Percentiles rank a stretch among this genome's conserved stretches.
Conservation (phyloP, 2,888 invertebrate genomes). For the Prosapia bicincta region DNA sequence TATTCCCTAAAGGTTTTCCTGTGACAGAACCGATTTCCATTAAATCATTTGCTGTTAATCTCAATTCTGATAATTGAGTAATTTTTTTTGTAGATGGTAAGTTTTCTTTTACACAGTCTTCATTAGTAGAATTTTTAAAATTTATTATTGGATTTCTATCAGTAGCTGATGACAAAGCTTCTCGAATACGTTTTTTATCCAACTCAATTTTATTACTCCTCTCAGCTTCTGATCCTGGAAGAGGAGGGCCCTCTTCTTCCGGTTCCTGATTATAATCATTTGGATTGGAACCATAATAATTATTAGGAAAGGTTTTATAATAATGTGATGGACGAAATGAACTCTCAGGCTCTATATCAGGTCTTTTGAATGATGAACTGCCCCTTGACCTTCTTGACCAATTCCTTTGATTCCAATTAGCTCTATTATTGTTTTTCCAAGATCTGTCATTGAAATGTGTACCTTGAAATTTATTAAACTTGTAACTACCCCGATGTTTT, state of each 20-base stretch:
- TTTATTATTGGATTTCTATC: not conserved
- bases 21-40: constrained; percentile 22
- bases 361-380: not conserved
- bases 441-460: not conserved
- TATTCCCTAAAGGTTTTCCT: not conserved
- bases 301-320: not conserved
- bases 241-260: not conserved
- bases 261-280: not conserved
- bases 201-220: not conserved
- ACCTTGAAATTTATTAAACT: not conserved
- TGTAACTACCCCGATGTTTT: not conserved
- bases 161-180: not conserved
- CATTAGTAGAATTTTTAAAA: not conserved
- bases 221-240: not conserved
- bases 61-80: not conserved
- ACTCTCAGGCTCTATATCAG: not conserved
- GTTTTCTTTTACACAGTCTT: not conserved
- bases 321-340: not conserved
- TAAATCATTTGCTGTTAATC: constrained; percentile 21
- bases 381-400: not conserved
- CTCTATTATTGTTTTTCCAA: not conserved
- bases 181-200: not conserved
- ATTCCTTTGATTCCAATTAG: not conserved
- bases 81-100: not conserved
- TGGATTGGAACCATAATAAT: not conserved